Base-by-base conservation (phyloP, 2,888 invertebrate species). In the Pharmacophagus antenor region DNA sequence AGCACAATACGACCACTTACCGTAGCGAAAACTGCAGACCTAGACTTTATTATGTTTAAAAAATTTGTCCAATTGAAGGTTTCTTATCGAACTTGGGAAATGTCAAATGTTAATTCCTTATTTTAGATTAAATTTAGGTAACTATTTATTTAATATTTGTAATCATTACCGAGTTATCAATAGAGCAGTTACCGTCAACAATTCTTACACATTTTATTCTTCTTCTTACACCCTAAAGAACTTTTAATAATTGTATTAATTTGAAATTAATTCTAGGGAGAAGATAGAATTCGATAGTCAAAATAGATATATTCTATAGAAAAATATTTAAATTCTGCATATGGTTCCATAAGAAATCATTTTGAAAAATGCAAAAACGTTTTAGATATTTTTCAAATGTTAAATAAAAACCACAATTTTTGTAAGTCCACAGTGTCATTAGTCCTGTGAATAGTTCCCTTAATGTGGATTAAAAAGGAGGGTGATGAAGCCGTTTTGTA, bases 381-480 rank as follows among this genome's bases (percentile, higher is more conserved):
- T 37, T n/a, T n/a, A 37, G 2, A 37, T 37, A n/a, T 37, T n/a
- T 37, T n/a, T 5, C 37, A 37, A 37, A 37, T 37, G n/a, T 37
- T 15, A 37, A n/a, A 37, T n/a, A 4, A 4, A 37, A 37, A 15
- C 37, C 6, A 37, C 2, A 37, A 37, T 37, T 37, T 37, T 37
- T n/a, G 15, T n/a, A 10, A 68, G 76, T 82, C 68, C 76, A 61
- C 54, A 75, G 62, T 63, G 62, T 64, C 55, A 62, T 75, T 73
- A 65, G 76, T 69, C 62, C 47, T 46, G 47, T 61, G 25, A 60
- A 62, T 62, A 66, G 66, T 69, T 67, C 66, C 69, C 75, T 80
- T 75, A 82, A 70, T 73, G 67, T 72, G 85, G 86, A 87, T 88
- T 85, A 87, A 74, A 75, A 74, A 77, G 73, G 77, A 74, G 86